Base-by-base conservation (phyloP, 1,140 invertebrate species). In the Zaprionus vittiger region DNA sequence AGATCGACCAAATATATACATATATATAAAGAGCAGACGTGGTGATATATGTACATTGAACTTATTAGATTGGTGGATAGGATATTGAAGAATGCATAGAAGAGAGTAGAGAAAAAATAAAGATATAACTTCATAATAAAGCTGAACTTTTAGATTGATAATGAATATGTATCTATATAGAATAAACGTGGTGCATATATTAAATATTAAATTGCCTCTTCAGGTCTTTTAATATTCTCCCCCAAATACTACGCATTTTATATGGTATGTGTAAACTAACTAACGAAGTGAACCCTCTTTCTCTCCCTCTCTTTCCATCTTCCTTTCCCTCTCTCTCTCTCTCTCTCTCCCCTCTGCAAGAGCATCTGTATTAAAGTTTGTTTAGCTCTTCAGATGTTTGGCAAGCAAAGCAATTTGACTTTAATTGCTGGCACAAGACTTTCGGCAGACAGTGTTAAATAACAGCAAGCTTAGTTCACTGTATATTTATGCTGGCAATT, bases 361-460 rank as follows among this genome's bases (percentile, higher is more conserved):
- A 52, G 2, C 47, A 52, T 22, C 47, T 22, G 47, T 12, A 20
- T 7, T 14, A 24, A 52, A 52, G 47, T 52, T 52, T 52, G 11
- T 24, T 14, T 22, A 24, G 20, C 20, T 52, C 6, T 24, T 52
- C 20, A 14, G 1, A 14, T 52, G 47, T 52, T 24, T 52, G 17
- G 20, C 47, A 24, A 24, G 20, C 20, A 14, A 24, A 52, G 47
- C 20, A 52, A 52, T 52, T 52, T 52, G 47, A 20, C 17, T 52
- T 52, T 52, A 52, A 52, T 52, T 52, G 47, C 47, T 14, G 47
- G 20, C 47, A 52, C 17, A 52, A 14, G 47, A 52, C 47, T 52
- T 20, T 24, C 20, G 22, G 47, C 47, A 52, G 47, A 24, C 47
- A 52, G 47, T 52, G 47, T 52, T 52, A 52, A 49, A 49, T 49